Base-by-base conservation (phyloP, 2,113 vertebrate species). In the Upupa epops region DNA sequence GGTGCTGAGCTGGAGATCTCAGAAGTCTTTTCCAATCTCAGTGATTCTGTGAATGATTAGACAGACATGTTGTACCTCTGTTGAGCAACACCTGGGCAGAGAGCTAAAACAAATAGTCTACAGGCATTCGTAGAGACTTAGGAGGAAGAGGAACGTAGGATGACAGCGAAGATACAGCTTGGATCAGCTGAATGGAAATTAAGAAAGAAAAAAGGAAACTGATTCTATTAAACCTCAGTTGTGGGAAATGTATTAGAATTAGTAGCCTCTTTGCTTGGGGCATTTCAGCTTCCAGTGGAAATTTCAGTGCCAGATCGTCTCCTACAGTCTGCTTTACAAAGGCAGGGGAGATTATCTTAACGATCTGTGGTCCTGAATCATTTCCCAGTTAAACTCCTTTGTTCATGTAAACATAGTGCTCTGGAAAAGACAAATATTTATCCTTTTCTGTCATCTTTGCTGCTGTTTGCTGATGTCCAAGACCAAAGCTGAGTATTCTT, bases 241-340 rank as follows among this genome's bases (percentile, higher is more conserved):
- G 83, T 58, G 52, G 63, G 74, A 72, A 74, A 86, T 82, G 74
- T 46, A 19, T 88, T 75, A 73, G 83, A 54, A 74, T 68, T 81
- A 86, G 69, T 80, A 49, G 84, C 36, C 54, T 82, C 83, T 49
- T 79, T 92, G 77, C 92, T 83, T 60, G 66, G 29, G 88, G 90
- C 32, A 11, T 65, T 86, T 48, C 24, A 87, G 68, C 48, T 80
- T 34, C 11, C 70, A 48, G 12, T 52, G 90, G 93, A 82, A 89
- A 88, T 75, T 88, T 70, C 9, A 6, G 77, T 48, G 75, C 87
- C 48, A 52, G 60, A 58, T 94, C 65, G 76, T 90, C 95, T 93
- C 88, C 88, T 88, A 51, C n/a, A 28, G 45, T 14, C 4, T 60
- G 45, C 45, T 80, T 26, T 48, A 65, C 60, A 77, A 52, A 86